Evolutionary conservation across 2,797 vertebrate species (phyloP), one percentile per base, ranked within the genome.

Genomic region (Squalus acanthias): DNA sequence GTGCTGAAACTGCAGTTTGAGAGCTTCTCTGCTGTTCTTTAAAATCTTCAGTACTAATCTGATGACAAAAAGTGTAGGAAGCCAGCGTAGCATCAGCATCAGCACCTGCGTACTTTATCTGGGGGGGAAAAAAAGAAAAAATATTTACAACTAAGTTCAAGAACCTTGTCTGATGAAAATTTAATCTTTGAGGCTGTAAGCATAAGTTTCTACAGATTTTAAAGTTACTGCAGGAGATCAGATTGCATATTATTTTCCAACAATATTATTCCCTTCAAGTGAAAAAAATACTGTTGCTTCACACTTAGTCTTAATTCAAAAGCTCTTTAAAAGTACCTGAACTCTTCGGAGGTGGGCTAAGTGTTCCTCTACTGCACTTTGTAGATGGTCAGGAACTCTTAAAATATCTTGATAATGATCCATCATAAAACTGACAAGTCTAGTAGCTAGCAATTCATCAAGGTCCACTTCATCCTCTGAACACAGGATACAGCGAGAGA

Each of bases 381-480:
- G 99, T 97, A 99, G 98, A 96, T 97, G 96, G 50, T 97, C 72
- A 0, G 99, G 98, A 94, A 98, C 98, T 96, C 98, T 98, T 97
- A 99, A 98, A 97, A 99, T 98, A 65, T 98, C 97, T 96, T 97
- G 98, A 96, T 98, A 98, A 97, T 99, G 98, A 97, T 99, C 99
- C 98, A 99, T 98, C 97, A 99, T 98, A 97, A 99, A 99, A 5
- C 98, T 99, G 53, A 99, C 98, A 97, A 99, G 97, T 97, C 99
- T 99, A 97, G 98, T 98, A 96, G 99, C 98, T 96, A 99, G 98
- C 82, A 99, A 98, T 97, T 99, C 99, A 96, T 99, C 99, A 97
- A 99, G 97, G 96, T 99, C 99, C 97, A 99, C 98, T 97, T 99
- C 99, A 96, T 99, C 99, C 50, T 98, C 98, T 53, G 99, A 99